Evolutionary conservation across 2,113 vertebrate genomes (phyloP).

Genomic region (Otus sunia): DNA sequence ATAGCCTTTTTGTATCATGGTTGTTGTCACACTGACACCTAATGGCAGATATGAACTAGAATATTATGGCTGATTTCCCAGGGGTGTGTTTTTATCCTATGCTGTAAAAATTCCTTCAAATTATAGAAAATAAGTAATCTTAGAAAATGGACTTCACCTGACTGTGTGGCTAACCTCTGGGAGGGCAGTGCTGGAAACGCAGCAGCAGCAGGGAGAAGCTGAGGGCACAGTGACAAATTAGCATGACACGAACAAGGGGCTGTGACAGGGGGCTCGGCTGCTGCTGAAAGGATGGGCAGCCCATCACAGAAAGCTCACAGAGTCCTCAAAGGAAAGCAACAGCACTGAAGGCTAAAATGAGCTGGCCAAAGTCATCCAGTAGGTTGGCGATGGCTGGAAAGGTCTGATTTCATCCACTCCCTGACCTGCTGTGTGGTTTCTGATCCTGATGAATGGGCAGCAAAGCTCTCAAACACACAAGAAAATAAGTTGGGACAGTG

Average conservation of each 20-base stretch:
- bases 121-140: neutral
- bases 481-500: neutral
- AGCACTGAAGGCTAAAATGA: neutral
- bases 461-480: neutral
- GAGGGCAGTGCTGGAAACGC: neutral
- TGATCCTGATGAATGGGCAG: rapidly evolving
- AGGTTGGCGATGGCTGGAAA: neutral
- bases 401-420: neutral
- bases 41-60: constrained; percentile 11
- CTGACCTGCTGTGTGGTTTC: neutral
- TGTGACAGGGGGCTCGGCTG: neutral
- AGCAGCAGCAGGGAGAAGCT: neutral
- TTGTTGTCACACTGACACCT: constrained; percentile 70
- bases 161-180: neutral
- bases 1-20: neutral
- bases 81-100: neutral
- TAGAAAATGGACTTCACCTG: neutral
- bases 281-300: neutral
- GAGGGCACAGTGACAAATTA: rapidly evolving
- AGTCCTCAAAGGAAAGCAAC: neutral
- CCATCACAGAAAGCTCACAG: neutral
- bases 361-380: neutral
- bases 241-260: rapidly evolving
- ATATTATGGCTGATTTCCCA: neutral
- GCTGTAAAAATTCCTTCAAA: neutral